Percentiles rank a stretch among this genome's conserved stretches.
Conservation (phyloP, 2,888 invertebrate genomes). For the Hybos culiciformis region DNA sequence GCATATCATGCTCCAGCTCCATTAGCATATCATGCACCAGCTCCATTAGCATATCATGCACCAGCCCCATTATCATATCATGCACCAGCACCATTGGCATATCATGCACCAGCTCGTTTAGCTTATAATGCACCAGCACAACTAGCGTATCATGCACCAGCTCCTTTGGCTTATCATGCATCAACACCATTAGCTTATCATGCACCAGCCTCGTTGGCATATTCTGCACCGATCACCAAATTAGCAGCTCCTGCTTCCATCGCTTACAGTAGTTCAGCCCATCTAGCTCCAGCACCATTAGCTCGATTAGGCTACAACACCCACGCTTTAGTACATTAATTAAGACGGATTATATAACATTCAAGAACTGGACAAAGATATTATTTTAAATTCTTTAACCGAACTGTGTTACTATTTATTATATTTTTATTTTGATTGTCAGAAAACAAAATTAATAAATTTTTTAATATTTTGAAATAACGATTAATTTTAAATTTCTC, state of each 20-base stretch:
- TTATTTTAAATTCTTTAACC: too few species aligned
- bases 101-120: conserved; percentile 12
- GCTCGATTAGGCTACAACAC: conserved; percentile 9
- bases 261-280: conserved; percentile 6
- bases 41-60: conserved; percentile 8
- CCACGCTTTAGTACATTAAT: conserved; percentile 6
- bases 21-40: conserved; percentile 11
- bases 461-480: too few species aligned
- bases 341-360: too few species aligned
- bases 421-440: too few species aligned
- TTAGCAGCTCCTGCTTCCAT: conserved; percentile 14
- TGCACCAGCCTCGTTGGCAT: conserved; percentile 1
- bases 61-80: conserved; percentile 16
- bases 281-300: background rate
- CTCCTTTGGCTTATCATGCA: conserved; percentile 6
- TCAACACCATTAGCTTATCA: conserved; percentile 3
- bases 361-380: too few species aligned
- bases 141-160: conserved; percentile 21
- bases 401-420: too few species aligned
- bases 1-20: conserved; percentile 16
- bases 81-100: conserved; percentile 12
- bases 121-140: conserved; percentile 26
- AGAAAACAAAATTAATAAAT: too few species aligned
- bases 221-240: conserved; percentile 11
- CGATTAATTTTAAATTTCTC: too few species aligned